Evolutionary conservation across 2,797 vertebrate genomes (phyloP).

Genomic region (Rhinoraja longicauda): DNA sequence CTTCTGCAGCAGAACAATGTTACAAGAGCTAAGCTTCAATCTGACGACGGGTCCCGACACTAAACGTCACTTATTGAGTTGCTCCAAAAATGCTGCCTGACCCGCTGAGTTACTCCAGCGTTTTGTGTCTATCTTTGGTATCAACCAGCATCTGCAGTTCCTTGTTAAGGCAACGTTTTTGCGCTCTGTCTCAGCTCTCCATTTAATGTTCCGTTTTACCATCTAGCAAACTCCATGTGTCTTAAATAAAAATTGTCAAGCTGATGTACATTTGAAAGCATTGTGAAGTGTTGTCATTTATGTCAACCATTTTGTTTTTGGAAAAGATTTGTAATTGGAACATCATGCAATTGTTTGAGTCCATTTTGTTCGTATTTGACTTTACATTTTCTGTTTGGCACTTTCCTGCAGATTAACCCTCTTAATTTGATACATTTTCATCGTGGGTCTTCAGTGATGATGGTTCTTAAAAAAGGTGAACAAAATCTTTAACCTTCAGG

Average conservation of each 20-base stretch:
- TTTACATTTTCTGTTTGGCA: neutral
- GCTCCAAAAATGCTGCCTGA: no score
- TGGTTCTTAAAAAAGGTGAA: neutral
- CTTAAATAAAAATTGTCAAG: neutral
- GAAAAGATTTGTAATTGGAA: neutral
- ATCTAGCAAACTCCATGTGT: neutral
- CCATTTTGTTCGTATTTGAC: neutral
- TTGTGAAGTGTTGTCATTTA: neutral
- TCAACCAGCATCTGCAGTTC: no score
- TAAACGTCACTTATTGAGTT: no score
- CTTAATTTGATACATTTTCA: neutral
- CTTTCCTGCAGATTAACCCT: neutral
- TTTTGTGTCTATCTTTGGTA: no score
- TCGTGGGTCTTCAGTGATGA: neutral
- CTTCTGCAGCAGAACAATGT: neutral
- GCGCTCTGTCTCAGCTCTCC: neutral
- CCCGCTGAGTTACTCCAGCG: no score
- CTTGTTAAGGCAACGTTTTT: neutral
- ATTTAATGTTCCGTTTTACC: neutral
- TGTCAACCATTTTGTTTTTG: neutral
- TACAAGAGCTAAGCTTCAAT: neutral
- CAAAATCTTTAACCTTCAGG: neutral
- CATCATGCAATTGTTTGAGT: neutral
- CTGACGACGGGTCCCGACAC: no score
- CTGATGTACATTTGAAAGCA: neutral